Evolutionary conservation across 2,888 invertebrate species (phyloP), one percentile per base, ranked within the genome.

Genomic region (Aspidiotus destructor): DNA sequence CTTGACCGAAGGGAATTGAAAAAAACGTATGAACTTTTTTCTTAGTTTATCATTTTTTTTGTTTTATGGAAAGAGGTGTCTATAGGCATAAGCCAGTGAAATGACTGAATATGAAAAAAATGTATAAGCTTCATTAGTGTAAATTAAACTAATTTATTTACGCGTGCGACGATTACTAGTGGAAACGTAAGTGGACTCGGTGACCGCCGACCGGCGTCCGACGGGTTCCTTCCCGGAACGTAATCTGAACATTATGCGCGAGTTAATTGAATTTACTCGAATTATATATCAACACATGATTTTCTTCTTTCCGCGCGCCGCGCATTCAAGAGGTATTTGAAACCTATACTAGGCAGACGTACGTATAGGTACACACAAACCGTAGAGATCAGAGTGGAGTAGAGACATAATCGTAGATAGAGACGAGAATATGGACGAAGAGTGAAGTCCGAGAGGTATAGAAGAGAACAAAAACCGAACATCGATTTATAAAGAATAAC

Each of bases 401-500:
- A 28, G 28, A 28, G 28, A 28, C 28, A 28, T 28, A 28, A 28
- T 28, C 28, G 28, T 1, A 28, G 28, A 28, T 28, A 28, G 28
- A 28, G 28, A 28, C 28, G 28, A 28, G 28, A 28, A 28, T 28
- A 28, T 28, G 28, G 28, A 28, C 28, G 28, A 28, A 28, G 28
- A 28, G 28, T 28, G 28, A 28, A 28, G 28, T 28, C 28, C 28
- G 28, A 28, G 28, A 28, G 28, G 28, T 28, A n/a, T n/a, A 28
- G 28, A 48, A 13, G 6, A 48, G 48, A 48, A 57, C 42, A 61
- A 42, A 41, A 65, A 58, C 57, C 41, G 17, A 44, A 65, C 55
- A 48, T 65, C 48, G 48, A 65, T 65, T 65, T 65, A 57, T 44
- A 44, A 65, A 28, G 28, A 65, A 65, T 44, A 57, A 65, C 65